These are phyloP conservation scores for Sorex maritimensis DNA, from an alignment of 2,797 vertebrate species.

Conservation along the genomic window DNA sequence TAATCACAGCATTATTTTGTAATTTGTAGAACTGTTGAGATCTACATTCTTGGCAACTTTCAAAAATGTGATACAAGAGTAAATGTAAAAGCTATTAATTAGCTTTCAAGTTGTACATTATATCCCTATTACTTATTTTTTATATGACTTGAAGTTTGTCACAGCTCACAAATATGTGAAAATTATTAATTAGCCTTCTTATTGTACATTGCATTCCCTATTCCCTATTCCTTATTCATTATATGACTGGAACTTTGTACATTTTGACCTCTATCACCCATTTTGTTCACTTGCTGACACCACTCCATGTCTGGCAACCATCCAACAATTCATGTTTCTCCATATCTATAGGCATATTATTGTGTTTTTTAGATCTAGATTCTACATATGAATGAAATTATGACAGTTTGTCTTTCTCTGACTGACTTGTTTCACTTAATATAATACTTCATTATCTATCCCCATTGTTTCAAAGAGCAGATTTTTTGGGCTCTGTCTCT, in stretches of 20 bases:
- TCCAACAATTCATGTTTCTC: background rate
- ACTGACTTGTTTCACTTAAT: background rate
- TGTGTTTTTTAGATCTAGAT: background rate
- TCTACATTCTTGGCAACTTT: background rate
- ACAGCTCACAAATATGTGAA: too few species aligned
- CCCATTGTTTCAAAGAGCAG: background rate
- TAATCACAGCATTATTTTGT: background rate
- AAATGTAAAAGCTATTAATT: too few species aligned
- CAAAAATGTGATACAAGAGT: background rate
- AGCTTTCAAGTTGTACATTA: too few species aligned
- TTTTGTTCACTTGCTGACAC: background rate
- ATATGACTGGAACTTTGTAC: background rate
- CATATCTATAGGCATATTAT: background rate
- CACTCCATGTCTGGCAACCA: background rate
- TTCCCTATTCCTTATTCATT: background rate
- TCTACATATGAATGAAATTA: background rate
- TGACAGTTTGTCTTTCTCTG: background rate
- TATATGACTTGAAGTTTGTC: background rate
- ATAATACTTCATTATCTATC: background rate
- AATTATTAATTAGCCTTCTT: too few species aligned
- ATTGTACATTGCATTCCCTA: too few species aligned
- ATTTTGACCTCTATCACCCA: background rate
- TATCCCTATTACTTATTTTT: background rate
- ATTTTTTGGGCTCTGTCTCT: background rate
- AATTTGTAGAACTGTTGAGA: background rate